These are phyloP conservation scores for Ciona savignyi DNA, from an alignment of 23 tunicate species.

Conservation along the genomic window DNA sequence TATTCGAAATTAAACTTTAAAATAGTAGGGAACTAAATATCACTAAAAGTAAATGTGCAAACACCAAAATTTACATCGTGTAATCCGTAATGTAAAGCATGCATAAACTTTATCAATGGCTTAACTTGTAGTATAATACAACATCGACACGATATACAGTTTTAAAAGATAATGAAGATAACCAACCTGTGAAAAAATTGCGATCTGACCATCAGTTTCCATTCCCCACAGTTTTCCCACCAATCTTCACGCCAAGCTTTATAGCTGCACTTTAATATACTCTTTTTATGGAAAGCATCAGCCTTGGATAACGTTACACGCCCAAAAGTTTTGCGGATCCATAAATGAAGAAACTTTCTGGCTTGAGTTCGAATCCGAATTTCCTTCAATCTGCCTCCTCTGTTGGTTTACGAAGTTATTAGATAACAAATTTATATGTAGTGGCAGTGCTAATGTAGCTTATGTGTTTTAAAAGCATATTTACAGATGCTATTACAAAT, in stretches of 20 bases:
- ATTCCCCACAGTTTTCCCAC: conserved; percentile 87
- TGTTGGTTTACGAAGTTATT: conserved; percentile 11
- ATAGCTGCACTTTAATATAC: conserved; percentile 14
- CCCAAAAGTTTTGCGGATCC: conserved; percentile 77
- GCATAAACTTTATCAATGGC: too few species aligned
- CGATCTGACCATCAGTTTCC: conserved; percentile 56
- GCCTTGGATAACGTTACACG: conserved; percentile 40
- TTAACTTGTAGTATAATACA: too few species aligned
- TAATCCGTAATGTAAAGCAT: too few species aligned
- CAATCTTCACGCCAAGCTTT: conserved; percentile 41
- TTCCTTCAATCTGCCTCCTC: conserved; percentile 89
- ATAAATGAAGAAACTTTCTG: conserved; percentile 65
- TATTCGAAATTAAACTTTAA: too few species aligned
- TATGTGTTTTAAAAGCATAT: too few species aligned
- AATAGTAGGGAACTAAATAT: too few species aligned
- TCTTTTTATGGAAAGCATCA: conserved; percentile 10
- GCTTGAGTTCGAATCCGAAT: conserved; percentile 88
- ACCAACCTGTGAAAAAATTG: conserved; percentile 56
- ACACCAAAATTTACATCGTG: too few species aligned
- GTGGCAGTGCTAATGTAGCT: too few species aligned
- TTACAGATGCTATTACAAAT: not conserved
- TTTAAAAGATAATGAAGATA: too few species aligned
- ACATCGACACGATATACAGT: too few species aligned
- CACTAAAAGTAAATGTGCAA: too few species aligned
- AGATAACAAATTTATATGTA: too few species aligned